Percentiles rank a stretch among this genome's conserved stretches.
These are phyloP conservation scores for Myrmecobius fasciatus DNA, from an alignment of 2,113 vertebrate genomes.

Conservation along the genomic window DNA sequence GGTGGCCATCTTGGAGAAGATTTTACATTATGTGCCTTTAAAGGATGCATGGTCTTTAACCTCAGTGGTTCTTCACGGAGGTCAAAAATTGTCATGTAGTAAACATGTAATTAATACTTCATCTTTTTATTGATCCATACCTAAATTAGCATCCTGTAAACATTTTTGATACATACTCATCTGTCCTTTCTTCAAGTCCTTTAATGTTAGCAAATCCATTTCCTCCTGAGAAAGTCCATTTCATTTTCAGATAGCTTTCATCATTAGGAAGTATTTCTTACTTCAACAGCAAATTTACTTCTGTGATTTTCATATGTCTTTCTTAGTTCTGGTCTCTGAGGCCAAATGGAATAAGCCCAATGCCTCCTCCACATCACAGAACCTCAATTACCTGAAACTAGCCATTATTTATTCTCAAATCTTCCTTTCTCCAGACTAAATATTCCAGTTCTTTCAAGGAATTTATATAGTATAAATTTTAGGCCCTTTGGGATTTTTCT, in stretches of 20 bases:
- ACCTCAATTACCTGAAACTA: not conserved
- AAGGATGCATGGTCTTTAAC: constrained; percentile 73
- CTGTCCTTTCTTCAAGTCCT: not conserved
- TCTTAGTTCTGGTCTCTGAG: not conserved
- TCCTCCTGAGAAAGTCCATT: not conserved
- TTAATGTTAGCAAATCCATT: not conserved
- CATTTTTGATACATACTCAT: not conserved
- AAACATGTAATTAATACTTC: not conserved
- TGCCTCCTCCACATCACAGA: not conserved
- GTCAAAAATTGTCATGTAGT: constrained; percentile 53
- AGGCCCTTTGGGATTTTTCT: constrained; percentile 49
- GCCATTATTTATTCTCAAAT: not conserved
- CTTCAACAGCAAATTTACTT: not conserved
- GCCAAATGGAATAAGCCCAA: not conserved
- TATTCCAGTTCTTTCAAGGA: not conserved
- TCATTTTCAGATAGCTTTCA: not conserved
- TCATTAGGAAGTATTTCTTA: not conserved
- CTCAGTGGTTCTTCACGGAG: constrained; percentile 77
- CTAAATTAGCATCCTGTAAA: not conserved
- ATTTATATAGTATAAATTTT: not conserved
- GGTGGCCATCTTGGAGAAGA: constrained; percentile 81
- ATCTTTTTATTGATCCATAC: not conserved
- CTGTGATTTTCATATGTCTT: not conserved
- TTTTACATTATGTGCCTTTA: constrained; percentile 82
- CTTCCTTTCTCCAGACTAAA: not conserved